Evolutionary conservation across 2,113 vertebrate genomes (phyloP).

Genomic region (Aspidoscelis tigris): DNA sequence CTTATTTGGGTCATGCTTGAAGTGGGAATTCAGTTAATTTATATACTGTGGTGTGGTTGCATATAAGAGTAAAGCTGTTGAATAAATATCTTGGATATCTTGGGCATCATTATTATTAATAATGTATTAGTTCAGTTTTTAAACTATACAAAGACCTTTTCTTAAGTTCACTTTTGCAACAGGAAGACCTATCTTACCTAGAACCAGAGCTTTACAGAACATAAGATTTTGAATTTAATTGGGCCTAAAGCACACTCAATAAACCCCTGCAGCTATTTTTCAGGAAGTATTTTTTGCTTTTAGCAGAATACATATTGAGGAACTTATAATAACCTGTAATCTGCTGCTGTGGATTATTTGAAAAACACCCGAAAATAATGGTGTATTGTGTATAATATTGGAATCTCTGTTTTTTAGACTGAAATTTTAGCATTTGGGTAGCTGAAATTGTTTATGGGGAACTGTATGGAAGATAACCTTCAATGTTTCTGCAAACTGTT

Average conservation of each 20-base stretch:
- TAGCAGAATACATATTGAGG: neutral
- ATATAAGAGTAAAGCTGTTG: too few relatives aligned
- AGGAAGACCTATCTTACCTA: neutral
- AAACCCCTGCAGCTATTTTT: neutral
- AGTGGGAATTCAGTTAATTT: too few relatives aligned
- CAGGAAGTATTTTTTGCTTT: neutral
- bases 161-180: neutral
- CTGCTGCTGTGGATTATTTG: neutral
- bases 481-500: neutral
- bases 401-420: neutral
- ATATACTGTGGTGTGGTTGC: too few relatives aligned
- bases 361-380: neutral
- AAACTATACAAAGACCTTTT: neutral
- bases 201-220: neutral
- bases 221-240: neutral
- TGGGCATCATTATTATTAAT: neutral
- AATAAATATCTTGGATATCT: neutral
- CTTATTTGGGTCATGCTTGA: too few relatives aligned
- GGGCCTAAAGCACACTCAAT: neutral
- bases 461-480: neutral
- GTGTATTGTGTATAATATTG: neutral
- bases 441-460: neutral
- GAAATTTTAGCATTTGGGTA: neutral
- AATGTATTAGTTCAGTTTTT: neutral
- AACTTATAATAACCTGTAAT: neutral